Percentiles rank a stretch among this genome's conserved stretches.
These are phyloP conservation scores for Trichonephila clavipes DNA, from an alignment of 1,140 invertebrate genomes.

Conservation along the genomic window DNA sequence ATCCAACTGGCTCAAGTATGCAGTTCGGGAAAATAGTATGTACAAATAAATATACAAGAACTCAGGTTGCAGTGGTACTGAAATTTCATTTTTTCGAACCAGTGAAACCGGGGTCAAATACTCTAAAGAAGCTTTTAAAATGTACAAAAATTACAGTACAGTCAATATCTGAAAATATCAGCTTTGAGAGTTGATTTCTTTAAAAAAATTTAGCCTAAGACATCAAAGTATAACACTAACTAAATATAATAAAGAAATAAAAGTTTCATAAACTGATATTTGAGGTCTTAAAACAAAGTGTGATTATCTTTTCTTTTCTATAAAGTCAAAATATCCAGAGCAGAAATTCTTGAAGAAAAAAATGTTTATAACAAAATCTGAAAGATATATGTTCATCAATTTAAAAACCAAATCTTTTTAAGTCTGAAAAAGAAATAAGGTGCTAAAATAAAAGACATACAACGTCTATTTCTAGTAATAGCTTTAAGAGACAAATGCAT, in stretches of 20 bases:
- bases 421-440: neutral
- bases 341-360: no score
- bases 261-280: neutral
- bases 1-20: constrained; percentile 1
- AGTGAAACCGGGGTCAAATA: constrained; percentile 35
- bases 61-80: constrained; percentile 52
- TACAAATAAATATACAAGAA: constrained; percentile 59
- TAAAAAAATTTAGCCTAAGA: neutral
- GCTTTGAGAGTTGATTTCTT: neutral
- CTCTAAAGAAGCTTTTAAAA: constrained; percentile 43
- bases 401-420: neutral
- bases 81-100: constrained; percentile 24
- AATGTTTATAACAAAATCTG: neutral
- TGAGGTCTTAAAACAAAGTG: neutral
- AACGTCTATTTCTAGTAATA: neutral
- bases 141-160: constrained; percentile 47
- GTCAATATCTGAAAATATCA: neutral
- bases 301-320: neutral
- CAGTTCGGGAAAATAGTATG: neutral
- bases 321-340: neutral
- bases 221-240: neutral
- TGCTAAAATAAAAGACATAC: neutral
- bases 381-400: constrained; percentile 4
- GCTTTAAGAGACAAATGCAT: neutral
- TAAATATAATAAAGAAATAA: constrained; percentile 9